Evolutionary conservation across 2,797 vertebrate genomes (phyloP).

Genomic region (Glyptemys insculpta): DNA sequence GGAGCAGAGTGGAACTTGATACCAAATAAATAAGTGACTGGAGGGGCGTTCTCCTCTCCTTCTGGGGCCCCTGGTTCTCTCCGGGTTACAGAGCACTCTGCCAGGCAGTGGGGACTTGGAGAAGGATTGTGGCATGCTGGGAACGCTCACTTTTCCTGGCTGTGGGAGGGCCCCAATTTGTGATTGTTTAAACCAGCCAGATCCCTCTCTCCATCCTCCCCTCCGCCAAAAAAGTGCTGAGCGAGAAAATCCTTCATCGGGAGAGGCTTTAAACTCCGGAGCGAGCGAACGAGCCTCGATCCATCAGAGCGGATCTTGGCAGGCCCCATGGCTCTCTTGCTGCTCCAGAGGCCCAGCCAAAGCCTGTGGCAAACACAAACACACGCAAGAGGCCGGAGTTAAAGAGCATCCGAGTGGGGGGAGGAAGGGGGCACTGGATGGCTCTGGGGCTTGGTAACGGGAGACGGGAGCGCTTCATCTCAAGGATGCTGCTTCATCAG

Average conservation of each 20-base stretch:
- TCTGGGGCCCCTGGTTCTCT: neutral
- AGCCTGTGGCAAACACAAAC: neutral
- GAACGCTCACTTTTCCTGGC: neutral
- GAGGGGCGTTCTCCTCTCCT: neutral
- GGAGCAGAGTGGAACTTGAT: neutral
- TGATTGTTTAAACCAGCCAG: neutral
- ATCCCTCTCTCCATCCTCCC: neutral
- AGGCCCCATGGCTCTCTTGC: neutral
- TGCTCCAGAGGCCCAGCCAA: neutral
- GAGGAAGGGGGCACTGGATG: rapidly evolving
- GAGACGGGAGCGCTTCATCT: neutral
- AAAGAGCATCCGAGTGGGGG: rapidly evolving
- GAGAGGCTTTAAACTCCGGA: neutral
- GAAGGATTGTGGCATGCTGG: neutral
- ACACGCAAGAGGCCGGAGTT: neutral
- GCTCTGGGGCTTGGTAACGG: neutral
- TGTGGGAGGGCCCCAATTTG: neutral
- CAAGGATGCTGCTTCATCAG: neutral
- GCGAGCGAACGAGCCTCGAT: neutral
- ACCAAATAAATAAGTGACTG: neutral
- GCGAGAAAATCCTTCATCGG: neutral
- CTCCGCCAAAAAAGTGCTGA: neutral
- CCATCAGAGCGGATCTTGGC: neutral
- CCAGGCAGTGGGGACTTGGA: neutral
- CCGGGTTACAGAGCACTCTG: neutral